These are phyloP conservation scores for Drosophila prostipennis DNA, from an alignment of 2,888 invertebrate species.

Conservation along the genomic window DNA sequence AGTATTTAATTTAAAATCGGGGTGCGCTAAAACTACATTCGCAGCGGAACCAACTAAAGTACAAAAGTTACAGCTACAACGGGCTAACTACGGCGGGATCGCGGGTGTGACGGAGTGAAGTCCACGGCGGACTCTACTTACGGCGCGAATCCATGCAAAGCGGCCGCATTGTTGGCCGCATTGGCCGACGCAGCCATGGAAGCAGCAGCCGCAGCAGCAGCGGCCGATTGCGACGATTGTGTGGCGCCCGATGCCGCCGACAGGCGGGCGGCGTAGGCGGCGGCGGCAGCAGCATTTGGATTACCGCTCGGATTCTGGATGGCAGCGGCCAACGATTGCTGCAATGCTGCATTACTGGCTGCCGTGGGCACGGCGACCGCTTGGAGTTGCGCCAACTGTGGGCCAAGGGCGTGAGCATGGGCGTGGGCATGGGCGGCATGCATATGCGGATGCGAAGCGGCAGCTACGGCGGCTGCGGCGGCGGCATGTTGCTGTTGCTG, in stretches of 20 bases:
- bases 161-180: constrained; percentile 91
- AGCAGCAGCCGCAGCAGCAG: constrained; percentile 86
- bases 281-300: constrained; percentile 71
- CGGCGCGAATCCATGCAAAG: constrained; percentile 95
- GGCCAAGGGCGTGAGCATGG: constrained; percentile 64
- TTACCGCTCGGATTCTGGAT: constrained; percentile 68
- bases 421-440: constrained; percentile 53
- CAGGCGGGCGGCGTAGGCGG: constrained; percentile 82
- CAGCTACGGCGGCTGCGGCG: constrained; percentile 68
- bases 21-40: constrained; percentile 75
- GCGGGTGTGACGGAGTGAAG: constrained; percentile 52
- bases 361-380: constrained; percentile 87
- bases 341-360: constrained; percentile 86
- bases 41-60: constrained; percentile 41
- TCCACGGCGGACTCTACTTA: constrained; percentile 87
- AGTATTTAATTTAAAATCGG: constrained; percentile 40
- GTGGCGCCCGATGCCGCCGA: constrained; percentile 63
- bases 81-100: constrained; percentile 52
- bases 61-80: constrained; percentile 57
- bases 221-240: constrained; percentile 85
- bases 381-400: constrained; percentile 67
- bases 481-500: constrained; percentile 73
- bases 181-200: constrained; percentile 86
- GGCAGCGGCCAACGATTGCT: constrained; percentile 85
- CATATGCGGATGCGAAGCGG: constrained; percentile 56